Evolutionary conservation across 2,888 invertebrate genomes (phyloP), one percentile per base, ranked within the genome.

Genomic region (Lordiphosa fenestrarum): DNA sequence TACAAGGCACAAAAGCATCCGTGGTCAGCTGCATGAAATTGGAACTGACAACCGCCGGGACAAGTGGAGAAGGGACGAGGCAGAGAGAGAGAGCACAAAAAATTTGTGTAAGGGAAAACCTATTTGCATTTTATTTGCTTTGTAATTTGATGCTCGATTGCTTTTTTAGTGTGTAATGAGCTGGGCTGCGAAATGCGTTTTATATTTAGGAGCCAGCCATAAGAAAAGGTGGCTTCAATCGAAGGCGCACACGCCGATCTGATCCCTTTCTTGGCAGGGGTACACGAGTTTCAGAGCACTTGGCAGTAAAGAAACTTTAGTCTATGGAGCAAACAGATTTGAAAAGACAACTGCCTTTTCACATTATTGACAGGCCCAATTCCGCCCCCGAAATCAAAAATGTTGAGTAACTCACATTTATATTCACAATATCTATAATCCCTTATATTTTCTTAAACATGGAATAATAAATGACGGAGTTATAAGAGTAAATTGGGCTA

Each of bases 121-220:
- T 66, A 78, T 78, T 78, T 78, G 75, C 77, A 84, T 78, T 78
- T 78, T 84, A 84, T 78, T 84, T 78, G 65, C 82, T 78, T 84
- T 78, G 77, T 78, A 78, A 78, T 78, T 78, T 78, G 78, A 71
- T 82, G 84, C 66, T 84, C 84, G 83, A 78, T 78, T 78, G 77
- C 77, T 71, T 80, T 66, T 78, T 82, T 71, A 82, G 71, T 81
- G 84, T 74, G 74, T 77, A 77, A 77, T 77, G 82, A 77, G 82
- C 57, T 74, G 71, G 61, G 46, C 67, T 41, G 60, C n/a, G 44
- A 64, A 80, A 76, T 83, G 81, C 66, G 70, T 69, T 80, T 69
- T 66, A 72, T 69, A 71, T 57, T 53, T 53, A 53, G 52, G 44
- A 35, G 41, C 48, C 5, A 41, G 40, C 41, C 35, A 15, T 46